Percentiles rank a stretch among this genome's conserved stretches.
Conservation (phyloP, 2,888 invertebrate genomes). For the Ochropleura leucogaster region DNA sequence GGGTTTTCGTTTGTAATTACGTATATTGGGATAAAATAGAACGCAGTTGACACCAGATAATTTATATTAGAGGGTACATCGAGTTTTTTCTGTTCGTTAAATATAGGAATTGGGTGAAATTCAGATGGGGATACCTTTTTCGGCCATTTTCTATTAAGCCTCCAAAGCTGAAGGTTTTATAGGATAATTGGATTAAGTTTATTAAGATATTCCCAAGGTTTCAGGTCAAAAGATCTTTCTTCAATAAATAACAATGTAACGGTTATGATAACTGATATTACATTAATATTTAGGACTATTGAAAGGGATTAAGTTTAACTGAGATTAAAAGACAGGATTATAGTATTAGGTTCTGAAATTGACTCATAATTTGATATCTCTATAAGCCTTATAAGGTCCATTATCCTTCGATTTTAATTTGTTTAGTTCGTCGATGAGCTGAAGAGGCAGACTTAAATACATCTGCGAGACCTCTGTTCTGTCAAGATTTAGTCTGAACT, state of each 20-base stretch:
- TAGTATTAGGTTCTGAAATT: conserved; percentile 23
- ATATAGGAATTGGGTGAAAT: conserved; percentile 70
- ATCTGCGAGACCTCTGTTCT: not conserved
- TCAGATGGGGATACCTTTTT: conserved; percentile 66
- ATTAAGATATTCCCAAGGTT: conserved; percentile 71
- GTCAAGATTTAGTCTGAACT: not conserved
- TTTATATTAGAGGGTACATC: conserved; percentile 76
- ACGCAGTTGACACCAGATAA: conserved; percentile 80
- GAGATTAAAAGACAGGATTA: conserved; percentile 32
- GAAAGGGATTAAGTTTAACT: conserved; percentile 45
- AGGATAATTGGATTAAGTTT: conserved; percentile 78
- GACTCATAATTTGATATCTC: conserved; percentile 25
- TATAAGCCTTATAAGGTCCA: not conserved
- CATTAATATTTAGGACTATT: conserved; percentile 35
- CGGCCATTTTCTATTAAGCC: conserved; percentile 60
- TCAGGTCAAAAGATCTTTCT: conserved; percentile 57
- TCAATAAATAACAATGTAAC: conserved; percentile 61
- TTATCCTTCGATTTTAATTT: conserved; percentile 9
- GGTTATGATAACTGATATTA: conserved; percentile 55
- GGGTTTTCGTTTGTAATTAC: conserved; percentile 48
- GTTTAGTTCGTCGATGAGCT: not conserved
- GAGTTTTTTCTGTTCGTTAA: conserved; percentile 72
- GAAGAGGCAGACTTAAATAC: not conserved
- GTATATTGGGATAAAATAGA: conserved; percentile 68
- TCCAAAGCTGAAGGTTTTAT: conserved; percentile 58